These are phyloP conservation scores for Sphaerodactylus townsendi DNA, from an alignment of 2,113 vertebrate species.

Conservation along the genomic window DNA sequence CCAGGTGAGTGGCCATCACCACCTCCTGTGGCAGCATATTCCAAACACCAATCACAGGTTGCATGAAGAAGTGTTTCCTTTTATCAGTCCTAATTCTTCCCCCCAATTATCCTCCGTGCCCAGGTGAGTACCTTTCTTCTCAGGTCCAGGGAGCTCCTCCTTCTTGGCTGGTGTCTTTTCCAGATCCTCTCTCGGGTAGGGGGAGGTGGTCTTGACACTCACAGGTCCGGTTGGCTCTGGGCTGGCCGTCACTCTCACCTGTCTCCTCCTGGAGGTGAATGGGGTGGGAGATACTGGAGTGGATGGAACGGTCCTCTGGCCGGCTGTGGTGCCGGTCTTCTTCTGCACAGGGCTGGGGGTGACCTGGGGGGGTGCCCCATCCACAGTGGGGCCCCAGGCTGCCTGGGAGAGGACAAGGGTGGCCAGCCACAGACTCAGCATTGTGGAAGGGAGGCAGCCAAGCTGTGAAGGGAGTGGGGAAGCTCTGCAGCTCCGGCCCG, in stretches of 20 bases:
- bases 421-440: not conserved
- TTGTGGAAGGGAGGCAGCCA: not conserved
- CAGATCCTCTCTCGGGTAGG: not conserved
- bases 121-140: constrained; percentile 17
- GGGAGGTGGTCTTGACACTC: not conserved
- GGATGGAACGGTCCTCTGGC: not conserved
- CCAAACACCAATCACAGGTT: too few relatives aligned
- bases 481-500: not conserved
- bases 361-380: not conserved
- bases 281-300: not conserved
- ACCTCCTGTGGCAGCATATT: too few relatives aligned
- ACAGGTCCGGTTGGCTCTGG: not conserved
- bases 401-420: not conserved
- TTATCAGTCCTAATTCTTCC: too few relatives aligned
- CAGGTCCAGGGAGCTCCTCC: not conserved
- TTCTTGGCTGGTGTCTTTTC: constrained; percentile 1
- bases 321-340: not conserved
- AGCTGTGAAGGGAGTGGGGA: not conserved
- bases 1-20: too few relatives aligned
- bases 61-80: too few relatives aligned
- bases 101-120: too few relatives aligned
- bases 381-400: not conserved
- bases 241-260: not conserved
- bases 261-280: not conserved
- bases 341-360: not conserved